Conservation (phyloP, 2,888 invertebrate genomes). For the Mycalesis mineus region DNA sequence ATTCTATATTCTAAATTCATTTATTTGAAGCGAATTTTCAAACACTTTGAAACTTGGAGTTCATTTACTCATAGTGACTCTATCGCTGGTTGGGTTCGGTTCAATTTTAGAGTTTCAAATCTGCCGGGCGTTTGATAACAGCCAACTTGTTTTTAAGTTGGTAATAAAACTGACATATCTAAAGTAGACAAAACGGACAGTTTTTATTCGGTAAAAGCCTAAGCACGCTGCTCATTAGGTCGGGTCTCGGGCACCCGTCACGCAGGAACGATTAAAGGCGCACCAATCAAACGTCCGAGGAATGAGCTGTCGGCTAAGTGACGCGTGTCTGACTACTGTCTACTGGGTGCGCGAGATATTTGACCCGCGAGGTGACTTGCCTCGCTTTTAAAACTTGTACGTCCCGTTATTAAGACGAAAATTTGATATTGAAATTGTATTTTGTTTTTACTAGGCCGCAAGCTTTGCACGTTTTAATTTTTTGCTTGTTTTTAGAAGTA, state of each 20-base stretch:
- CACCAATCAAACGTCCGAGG: conserved; percentile 61
- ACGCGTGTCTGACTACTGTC: conserved; percentile 63
- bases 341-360: conserved; percentile 35
- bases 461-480: no score
- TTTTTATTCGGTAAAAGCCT: conserved; percentile 36
- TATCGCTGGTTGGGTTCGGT: no score
- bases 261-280: conserved; percentile 49
- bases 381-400: conserved; percentile 8
- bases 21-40: no score
- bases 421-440: neutral
- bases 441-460: no score
- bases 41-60: no score
- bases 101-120: no score
- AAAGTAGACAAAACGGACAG: neutral
- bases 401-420: conserved; percentile 6
- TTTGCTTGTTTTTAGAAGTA: no score
- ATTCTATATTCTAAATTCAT: no score
- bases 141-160: no score
- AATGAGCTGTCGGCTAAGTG: conserved; percentile 60
- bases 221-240: conserved; percentile 39
- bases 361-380: conserved; percentile 34
- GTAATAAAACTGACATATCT: no score
- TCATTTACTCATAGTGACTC: no score
- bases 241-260: conserved; percentile 30
- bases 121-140: no score